A percentile compares a stretch with the other conserved stretches of the same genome.
Conservation (phyloP, 1,140 invertebrate genomes). For the Ceratosolen solmsi region DNA sequence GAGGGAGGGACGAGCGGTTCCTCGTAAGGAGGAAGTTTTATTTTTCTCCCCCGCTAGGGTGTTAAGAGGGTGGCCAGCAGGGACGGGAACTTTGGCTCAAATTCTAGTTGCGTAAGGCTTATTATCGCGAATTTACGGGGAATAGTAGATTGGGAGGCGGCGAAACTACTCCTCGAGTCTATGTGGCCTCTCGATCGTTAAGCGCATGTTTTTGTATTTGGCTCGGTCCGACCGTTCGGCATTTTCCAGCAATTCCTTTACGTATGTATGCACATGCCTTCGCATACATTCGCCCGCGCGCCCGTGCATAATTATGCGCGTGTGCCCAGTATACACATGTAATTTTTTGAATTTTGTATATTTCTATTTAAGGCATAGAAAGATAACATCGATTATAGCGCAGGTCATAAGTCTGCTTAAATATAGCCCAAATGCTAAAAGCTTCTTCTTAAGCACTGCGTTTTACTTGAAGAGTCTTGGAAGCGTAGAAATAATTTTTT, state of each 20-base stretch:
- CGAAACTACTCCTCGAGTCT: too few species aligned
- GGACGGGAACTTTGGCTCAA: background rate
- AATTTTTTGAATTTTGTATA: background rate
- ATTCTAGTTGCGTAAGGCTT: background rate
- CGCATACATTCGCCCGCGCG: too few species aligned
- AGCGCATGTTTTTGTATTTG: background rate
- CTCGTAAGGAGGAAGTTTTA: conserved; percentile 38
- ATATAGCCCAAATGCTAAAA: background rate
- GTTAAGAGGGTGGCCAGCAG: background rate
- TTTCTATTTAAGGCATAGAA: background rate
- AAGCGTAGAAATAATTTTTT: conserved; percentile 19
- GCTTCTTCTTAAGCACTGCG: background rate
- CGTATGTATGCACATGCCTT: too few species aligned
- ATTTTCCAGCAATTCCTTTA: too few species aligned
- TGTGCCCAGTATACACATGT: background rate
- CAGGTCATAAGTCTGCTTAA: background rate
- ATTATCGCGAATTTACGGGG: background rate
- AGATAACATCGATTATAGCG: conserved; percentile 8
- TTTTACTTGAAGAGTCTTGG: conserved; percentile 1
- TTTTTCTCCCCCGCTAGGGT: background rate
- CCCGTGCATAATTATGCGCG: too few species aligned
- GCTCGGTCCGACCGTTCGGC: background rate
- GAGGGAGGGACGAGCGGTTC: conserved; percentile 7
- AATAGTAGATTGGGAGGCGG: too few species aligned
- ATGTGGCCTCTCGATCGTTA: too few species aligned